Percentiles rank a stretch among this genome's conserved stretches.
phyloP scores from a whole-genome alignment of 2,113 vertebrate species.

The Phrynosoma platyrhinos region DNA sequence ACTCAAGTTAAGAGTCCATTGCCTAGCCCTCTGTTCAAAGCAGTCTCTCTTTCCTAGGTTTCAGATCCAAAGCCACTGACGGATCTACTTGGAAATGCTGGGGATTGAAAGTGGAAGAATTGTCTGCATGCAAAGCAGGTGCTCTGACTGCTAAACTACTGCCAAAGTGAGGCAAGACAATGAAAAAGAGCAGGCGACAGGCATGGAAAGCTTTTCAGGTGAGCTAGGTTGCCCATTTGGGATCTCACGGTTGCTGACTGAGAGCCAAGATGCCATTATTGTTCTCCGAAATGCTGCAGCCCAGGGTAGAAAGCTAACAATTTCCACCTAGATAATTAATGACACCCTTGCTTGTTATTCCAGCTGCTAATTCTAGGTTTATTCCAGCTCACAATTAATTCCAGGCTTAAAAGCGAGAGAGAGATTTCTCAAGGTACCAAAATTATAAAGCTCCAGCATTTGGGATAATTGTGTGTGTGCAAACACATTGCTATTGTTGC shows the following conservation, averaged over 20 bases:
- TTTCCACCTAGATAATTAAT: slow-evolving; percentile 21
- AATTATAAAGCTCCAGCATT: slow-evolving; percentile 63
- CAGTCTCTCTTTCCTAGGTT: background rate
- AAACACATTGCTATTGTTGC: slow-evolving; percentile 59
- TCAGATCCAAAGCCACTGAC: background rate
- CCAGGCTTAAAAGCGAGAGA: background rate
- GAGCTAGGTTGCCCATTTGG: background rate
- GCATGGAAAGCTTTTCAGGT: background rate
- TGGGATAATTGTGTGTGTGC: slow-evolving; percentile 52
- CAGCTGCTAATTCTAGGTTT: slow-evolving; percentile 27
- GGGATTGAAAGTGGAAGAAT: background rate
- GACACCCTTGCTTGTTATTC: slow-evolving; percentile 2
- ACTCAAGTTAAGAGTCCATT: no score
- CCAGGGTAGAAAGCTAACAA: background rate
- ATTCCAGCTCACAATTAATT: slow-evolving; percentile 44
- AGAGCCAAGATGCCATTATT: background rate
- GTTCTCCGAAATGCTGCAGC: background rate
- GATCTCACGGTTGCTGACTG: no score
- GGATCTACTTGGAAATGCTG: background rate
- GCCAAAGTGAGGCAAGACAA: background rate
- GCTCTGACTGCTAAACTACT: background rate
- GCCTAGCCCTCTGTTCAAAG: no score
- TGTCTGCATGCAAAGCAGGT: background rate
- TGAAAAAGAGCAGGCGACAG: no score
- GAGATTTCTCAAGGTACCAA: slow-evolving; percentile 20